A percentile compares a stretch with the other conserved stretches of the same genome.
phyloP scores from a whole-genome alignment of 2,113 vertebrate species.

The Calyptommatus sinebrachiatus region DNA sequence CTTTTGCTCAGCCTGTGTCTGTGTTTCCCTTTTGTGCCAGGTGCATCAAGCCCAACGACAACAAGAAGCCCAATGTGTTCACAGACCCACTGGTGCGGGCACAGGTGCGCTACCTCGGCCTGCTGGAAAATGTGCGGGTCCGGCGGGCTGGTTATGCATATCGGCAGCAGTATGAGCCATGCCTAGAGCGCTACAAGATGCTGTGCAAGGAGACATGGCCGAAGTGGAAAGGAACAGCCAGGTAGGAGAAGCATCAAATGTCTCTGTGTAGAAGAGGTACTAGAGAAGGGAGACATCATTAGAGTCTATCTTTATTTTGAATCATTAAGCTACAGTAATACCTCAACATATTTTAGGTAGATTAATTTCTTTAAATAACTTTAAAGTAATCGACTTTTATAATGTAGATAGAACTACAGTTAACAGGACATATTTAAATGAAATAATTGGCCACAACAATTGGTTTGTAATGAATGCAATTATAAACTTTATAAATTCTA shows the following conservation, averaged over 20 bases:
- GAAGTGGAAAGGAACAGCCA: slow-evolving; percentile 57
- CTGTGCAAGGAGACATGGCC: slow-evolving; percentile 73
- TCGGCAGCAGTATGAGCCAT: slow-evolving; percentile 73
- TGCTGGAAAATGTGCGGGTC: slow-evolving; percentile 79
- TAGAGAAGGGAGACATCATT: too few relatives aligned
- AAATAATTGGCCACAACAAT: too few relatives aligned
- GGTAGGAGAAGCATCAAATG: slow-evolving; percentile 54
- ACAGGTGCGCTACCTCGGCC: slow-evolving; percentile 73
- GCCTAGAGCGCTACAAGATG: slow-evolving; percentile 76
- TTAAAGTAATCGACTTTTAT: too few relatives aligned
- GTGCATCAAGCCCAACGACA: slow-evolving; percentile 80
- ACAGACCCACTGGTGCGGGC: slow-evolving; percentile 62
- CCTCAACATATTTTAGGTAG: too few relatives aligned
- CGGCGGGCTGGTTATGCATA: slow-evolving; percentile 75
- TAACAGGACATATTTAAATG: too few relatives aligned
- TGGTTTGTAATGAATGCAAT: too few relatives aligned
- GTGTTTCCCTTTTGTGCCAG: slow-evolving; percentile 11
- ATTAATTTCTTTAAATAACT: too few relatives aligned
- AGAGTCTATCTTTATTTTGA: too few relatives aligned
- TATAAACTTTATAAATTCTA: too few relatives aligned
- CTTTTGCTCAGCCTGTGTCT: background rate
- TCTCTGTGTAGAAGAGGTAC: background rate
- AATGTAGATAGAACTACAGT: too few relatives aligned
- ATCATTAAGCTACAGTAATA: too few relatives aligned
- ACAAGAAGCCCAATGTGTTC: slow-evolving; percentile 63